phyloP scores from a whole-genome alignment of 2,797 vertebrate genomes.

The Macropus fuliginosus region DNA sequence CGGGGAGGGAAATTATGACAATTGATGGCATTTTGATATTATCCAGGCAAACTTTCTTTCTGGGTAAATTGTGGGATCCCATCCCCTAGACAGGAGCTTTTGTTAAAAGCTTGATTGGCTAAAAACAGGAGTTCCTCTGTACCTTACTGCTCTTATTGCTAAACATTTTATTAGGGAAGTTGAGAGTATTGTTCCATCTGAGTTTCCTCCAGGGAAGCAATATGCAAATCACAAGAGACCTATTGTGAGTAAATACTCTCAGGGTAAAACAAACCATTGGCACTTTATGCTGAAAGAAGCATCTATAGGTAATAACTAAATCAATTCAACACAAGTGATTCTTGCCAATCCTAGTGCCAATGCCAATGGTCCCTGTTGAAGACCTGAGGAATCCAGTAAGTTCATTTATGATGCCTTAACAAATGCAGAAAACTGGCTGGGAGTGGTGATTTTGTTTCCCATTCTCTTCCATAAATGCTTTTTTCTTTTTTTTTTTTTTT shows the following conservation, averaged over 20 bases:
- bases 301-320: too few relatives aligned
- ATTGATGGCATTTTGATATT: conserved; percentile 36
- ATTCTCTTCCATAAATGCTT: neutral
- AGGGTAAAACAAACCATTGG: neutral
- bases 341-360: neutral
- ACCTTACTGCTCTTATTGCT: neutral
- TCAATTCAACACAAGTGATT: neutral
- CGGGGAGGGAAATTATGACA: conserved; percentile 23
- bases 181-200: conserved; percentile 2
- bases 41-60: conserved; percentile 5
- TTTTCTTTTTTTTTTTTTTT: neutral
- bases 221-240: conserved; percentile 26
- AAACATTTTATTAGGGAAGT: conserved; percentile 38
- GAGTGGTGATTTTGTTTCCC: neutral
- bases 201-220: conserved; percentile 35
- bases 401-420: neutral
- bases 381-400: too few relatives aligned
- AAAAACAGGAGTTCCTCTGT: neutral
- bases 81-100: neutral
- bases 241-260: conserved; percentile 21
- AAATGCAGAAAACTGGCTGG: neutral
- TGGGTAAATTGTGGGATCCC: neutral
- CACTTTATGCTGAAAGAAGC: neutral
- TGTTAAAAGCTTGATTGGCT: neutral
- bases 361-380: neutral